Evolutionary conservation across 1,140 invertebrate species (phyloP).

Genomic region (Trichogramma pretiosum): DNA sequence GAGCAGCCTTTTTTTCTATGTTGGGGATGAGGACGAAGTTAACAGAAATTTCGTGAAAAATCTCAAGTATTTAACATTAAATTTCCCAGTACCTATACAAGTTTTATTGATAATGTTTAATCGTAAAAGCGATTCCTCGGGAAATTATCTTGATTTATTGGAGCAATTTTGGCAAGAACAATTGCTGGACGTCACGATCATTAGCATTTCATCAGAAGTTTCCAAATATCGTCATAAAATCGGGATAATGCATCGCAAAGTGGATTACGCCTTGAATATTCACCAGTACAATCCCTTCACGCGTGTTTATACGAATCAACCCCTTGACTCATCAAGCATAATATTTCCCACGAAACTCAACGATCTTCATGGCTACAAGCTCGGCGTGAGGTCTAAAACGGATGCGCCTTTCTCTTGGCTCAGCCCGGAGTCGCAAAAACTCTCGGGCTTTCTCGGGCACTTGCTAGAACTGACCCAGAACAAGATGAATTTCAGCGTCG

Average conservation of each 20-base stretch:
- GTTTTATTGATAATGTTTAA: too few species aligned
- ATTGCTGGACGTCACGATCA: neutral
- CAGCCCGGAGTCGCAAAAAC: too few species aligned
- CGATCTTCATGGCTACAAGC: neutral
- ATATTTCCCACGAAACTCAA: neutral
- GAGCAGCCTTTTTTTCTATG: too few species aligned
- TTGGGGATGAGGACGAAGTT: too few species aligned
- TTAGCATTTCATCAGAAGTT: too few species aligned
- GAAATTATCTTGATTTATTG: too few species aligned
- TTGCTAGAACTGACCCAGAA: neutral
- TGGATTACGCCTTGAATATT: neutral
- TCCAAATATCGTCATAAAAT: too few species aligned
- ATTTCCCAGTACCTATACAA: too few species aligned
- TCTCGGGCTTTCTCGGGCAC: neutral
- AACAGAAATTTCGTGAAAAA: too few species aligned
- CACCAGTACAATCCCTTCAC: constrained; percentile 6
- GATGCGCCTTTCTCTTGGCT: neutral
- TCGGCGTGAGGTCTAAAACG: neutral
- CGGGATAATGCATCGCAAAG: too few species aligned
- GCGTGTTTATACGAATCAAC: neutral
- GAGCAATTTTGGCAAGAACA: neutral
- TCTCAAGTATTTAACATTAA: too few species aligned
- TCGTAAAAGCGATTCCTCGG: too few species aligned
- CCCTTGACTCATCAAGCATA: neutral
- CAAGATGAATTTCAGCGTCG: neutral